These are phyloP conservation scores for Babylonia areolata DNA, from an alignment of 1,140 invertebrate genomes.

Conservation along the genomic window DNA sequence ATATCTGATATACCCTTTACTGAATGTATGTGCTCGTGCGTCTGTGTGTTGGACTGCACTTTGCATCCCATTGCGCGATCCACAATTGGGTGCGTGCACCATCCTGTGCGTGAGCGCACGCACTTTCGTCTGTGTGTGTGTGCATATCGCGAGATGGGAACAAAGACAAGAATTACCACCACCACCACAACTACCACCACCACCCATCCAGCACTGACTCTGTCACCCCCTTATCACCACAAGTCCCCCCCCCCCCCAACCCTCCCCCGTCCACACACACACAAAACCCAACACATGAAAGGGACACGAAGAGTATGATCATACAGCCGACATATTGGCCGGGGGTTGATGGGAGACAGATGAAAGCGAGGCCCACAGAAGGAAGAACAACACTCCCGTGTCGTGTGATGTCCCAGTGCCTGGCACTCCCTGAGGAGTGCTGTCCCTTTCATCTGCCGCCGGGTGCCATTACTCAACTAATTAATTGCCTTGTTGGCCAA, in stretches of 20 bases:
- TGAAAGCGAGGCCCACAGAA: constrained; percentile 14
- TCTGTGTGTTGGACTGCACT: too few species aligned
- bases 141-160: too few species aligned
- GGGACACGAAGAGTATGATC: not conserved
- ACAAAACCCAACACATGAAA: not conserved
- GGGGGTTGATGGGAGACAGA: not conserved
- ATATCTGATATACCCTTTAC: too few species aligned
- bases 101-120: too few species aligned
- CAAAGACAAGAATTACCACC: not conserved
- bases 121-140: too few species aligned
- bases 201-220: not conserved
- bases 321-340: not conserved
- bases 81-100: too few species aligned
- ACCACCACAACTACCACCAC: not conserved
- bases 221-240: not conserved
- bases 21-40: too few species aligned
- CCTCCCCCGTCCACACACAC: not conserved
- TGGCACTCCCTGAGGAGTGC: not conserved
- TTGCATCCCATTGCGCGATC: too few species aligned
- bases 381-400: not conserved
- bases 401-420: constrained; percentile 36
- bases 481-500: not conserved
- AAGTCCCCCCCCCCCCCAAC: not conserved
- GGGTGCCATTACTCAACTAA: not conserved
- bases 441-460: not conserved